phyloP scores from a whole-genome alignment of 2,113 vertebrate species.

The Cyphomyrus plagiostoma region DNA sequence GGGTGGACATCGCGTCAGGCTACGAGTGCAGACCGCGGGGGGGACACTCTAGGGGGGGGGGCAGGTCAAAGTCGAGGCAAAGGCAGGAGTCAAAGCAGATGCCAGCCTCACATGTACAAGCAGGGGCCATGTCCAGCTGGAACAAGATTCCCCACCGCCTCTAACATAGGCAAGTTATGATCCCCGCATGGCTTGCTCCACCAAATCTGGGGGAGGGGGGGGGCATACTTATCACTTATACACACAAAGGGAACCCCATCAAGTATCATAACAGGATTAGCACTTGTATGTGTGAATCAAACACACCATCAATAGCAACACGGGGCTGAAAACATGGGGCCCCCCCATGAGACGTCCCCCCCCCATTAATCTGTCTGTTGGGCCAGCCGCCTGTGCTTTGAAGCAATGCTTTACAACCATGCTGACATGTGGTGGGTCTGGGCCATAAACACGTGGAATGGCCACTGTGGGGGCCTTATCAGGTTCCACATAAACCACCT shows the following conservation, averaged over 20 bases:
- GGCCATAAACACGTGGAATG: conserved; percentile 56
- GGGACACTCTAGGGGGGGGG: neutral
- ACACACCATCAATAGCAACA: conserved; percentile 36
- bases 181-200: neutral
- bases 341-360: conserved; percentile 45
- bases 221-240: conserved; percentile 47
- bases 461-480: conserved; percentile 33
- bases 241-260: conserved; percentile 39
- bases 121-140: neutral
- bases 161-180: neutral
- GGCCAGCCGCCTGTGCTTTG: conserved; percentile 57
- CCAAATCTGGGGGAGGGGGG: conserved; percentile 49
- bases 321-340: conserved; percentile 43
- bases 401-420: conserved; percentile 59
- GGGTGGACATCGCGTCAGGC: neutral
- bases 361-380: conserved; percentile 68
- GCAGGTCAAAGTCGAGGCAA: neutral
- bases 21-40: neutral
- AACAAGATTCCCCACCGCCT: neutral
- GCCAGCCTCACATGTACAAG: neutral
- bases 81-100: neutral
- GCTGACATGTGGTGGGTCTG: conserved; percentile 51
- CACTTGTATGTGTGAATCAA: neutral
- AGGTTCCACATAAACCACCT: conserved; percentile 21
- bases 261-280: conserved; percentile 43